Base-by-base conservation (phyloP, 2,797 vertebrate species). In the Sebastes wilsoni region DNA sequence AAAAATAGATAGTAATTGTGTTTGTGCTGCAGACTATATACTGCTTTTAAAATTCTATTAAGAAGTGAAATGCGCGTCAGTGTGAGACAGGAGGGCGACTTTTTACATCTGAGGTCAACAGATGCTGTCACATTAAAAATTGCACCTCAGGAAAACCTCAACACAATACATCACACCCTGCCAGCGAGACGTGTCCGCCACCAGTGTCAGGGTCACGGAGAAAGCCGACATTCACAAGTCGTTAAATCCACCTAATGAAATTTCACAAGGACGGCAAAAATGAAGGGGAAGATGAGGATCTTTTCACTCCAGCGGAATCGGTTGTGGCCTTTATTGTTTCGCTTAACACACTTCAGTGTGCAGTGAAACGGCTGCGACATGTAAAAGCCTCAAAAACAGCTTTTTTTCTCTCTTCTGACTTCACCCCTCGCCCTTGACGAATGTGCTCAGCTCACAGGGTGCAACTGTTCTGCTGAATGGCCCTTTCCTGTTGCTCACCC, bases 211-310 rank as follows among this genome's bases (percentile, higher is more conserved):
- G 94, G 92, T 94, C 92, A 95, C 54, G 59, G 85, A 91, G 92
- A 90, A 85, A 92, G 88, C 85, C 78, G 83, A 88, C 92, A 89
- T 92, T 94, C 92, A 91, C 92, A 94, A 95, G 92, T 94, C 92
- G 81, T 94, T 94, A 94, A 94, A 92, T 90, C 91, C 92, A 92
- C 88, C 92, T 93, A 94, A 95, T 94, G 92, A 93, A 94, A 94
- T 95, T 91, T 93, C 91, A 94, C 90, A 91, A 92, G 94, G 92
- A 87, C 89, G 88, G 84, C 90, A 90, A 89, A 91, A 94, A 89
- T 71, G 84, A 89, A 86, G 80, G 81, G 80, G 82, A 86, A 78
- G 89, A 89, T 91, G 92, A 83, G 87, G 83, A 92, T 92, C 88
- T 91, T 93, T 91, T 93, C 90, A 88, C 79, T 92, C 75, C 1